Evolutionary conservation across 2,113 vertebrate species (phyloP).

Genomic region (Platichthys flesus): DNA sequence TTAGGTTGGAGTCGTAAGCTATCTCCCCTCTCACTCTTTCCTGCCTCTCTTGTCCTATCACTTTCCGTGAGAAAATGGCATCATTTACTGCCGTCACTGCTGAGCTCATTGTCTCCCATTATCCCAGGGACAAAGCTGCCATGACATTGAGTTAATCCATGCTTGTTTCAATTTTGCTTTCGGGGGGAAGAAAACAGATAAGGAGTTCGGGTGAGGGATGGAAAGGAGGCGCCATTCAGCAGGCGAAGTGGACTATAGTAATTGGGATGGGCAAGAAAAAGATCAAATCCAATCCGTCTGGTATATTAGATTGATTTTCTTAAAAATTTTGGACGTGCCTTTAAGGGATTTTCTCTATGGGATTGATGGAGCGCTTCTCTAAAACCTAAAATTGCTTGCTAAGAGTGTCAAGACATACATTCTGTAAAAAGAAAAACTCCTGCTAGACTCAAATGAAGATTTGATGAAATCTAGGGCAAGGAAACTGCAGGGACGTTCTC

Average conservation of each 20-base stretch:
- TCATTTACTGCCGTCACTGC: conserved; percentile 67
- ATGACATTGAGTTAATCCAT: conserved; percentile 71
- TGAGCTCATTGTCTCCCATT: conserved; percentile 63
- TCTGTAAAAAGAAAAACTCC: not conserved
- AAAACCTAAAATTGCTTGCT: conserved; percentile 17
- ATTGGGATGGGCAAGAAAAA: conserved; percentile 32
- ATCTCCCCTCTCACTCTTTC: conserved; percentile 41
- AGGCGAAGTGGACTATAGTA: conserved; percentile 36
- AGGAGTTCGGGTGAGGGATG: conserved; percentile 58
- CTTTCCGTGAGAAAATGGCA: conserved; percentile 50
- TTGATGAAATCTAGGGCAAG: conserved; percentile 10
- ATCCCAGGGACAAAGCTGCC: conserved; percentile 74
- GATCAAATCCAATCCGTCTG: conserved; percentile 52
- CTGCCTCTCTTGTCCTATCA: conserved; percentile 35
- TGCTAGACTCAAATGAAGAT: not conserved
- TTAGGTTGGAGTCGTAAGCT: conserved; percentile 53
- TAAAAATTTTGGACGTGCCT: conserved; percentile 9
- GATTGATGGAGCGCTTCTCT: not conserved
- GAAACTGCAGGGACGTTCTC: conserved; percentile 4
- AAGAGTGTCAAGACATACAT: conserved; percentile 3
- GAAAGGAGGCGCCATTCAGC: conserved; percentile 8
- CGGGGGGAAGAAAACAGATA: conserved; percentile 61
- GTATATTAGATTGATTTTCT: conserved; percentile 50
- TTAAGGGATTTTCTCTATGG: not conserved
- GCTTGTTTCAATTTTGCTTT: conserved; percentile 71